phyloP scores from a whole-genome alignment of 2,888 invertebrate species.

The Noctuana brunneofusca region DNA sequence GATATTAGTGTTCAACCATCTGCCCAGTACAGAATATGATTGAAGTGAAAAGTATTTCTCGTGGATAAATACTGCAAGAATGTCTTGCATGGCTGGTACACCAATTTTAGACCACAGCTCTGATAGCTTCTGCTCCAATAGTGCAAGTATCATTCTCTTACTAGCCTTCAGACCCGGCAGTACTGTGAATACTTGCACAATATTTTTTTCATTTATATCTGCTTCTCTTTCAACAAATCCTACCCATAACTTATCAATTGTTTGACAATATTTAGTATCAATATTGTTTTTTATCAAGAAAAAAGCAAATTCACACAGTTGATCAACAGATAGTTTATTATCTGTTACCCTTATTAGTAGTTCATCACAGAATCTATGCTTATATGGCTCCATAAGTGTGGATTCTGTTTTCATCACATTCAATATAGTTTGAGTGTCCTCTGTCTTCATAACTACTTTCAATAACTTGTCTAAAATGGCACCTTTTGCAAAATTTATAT shows the following conservation, averaged over 20 bases:
- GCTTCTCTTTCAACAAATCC: constrained; percentile 83
- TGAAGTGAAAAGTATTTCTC: constrained; percentile 70
- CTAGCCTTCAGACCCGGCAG: constrained; percentile 83
- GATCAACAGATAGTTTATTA: constrained; percentile 80
- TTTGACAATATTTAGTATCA: constrained; percentile 73
- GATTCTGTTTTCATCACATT: constrained; percentile 69
- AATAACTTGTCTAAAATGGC: constrained; percentile 75
- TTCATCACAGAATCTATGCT: constrained; percentile 84
- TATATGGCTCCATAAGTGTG: constrained; percentile 67
- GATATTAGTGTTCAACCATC: constrained; percentile 85
- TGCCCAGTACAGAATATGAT: constrained; percentile 65
- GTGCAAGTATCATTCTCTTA: constrained; percentile 79
- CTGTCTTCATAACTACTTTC: constrained; percentile 70
- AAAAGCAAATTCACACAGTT: constrained; percentile 83
- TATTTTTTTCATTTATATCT: constrained; percentile 82
- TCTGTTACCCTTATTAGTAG: constrained; percentile 84
- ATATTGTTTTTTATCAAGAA: constrained; percentile 76
- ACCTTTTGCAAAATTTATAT: constrained; percentile 68
- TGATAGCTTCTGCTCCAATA: constrained; percentile 83
- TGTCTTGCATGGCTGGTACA: constrained; percentile 71
- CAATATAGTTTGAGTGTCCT: constrained; percentile 74
- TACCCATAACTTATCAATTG: constrained; percentile 86
- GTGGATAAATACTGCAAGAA: constrained; percentile 67
- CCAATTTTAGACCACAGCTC: constrained; percentile 82
- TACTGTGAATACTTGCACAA: constrained; percentile 81